Evolutionary conservation across 2,797 vertebrate species (phyloP).

Genomic region (Merluccius polli): DNA sequence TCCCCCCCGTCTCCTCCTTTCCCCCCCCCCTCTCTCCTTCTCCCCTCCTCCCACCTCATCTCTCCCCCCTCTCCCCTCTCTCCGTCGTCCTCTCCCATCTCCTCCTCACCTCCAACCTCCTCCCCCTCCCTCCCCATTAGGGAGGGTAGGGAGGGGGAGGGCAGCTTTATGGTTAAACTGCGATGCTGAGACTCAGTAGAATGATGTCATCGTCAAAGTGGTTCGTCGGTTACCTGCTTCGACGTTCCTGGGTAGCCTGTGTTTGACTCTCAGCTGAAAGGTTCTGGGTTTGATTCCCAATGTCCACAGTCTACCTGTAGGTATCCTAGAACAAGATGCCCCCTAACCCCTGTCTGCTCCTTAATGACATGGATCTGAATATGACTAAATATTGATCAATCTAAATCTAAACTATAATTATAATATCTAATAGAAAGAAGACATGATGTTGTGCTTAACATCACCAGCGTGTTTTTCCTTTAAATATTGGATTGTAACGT

Average conservation of each 20-base stretch:
- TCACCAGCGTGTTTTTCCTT: too few relatives aligned
- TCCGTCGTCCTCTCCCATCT: too few relatives aligned
- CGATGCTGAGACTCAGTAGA: not conserved
- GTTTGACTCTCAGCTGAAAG: not conserved
- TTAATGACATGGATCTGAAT: not conserved
- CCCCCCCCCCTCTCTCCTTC: not conserved
- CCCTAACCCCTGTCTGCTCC: not conserved
- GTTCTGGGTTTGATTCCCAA: not conserved
- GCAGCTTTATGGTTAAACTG: not conserved
- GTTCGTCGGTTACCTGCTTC: not conserved
- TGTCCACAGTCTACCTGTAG: not conserved
- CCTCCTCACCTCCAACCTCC: too few relatives aligned
- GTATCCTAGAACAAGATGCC: not conserved
- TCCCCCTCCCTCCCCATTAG: not conserved
- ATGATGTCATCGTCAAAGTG: not conserved
- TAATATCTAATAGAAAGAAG: not conserved
- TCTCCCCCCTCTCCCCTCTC: too few relatives aligned
- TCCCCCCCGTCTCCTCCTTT: not conserved
- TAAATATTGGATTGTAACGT: too few relatives aligned
- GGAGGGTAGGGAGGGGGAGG: not conserved
- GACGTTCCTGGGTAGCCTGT: not conserved
- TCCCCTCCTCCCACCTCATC: too few relatives aligned
- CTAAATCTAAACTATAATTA: not conserved
- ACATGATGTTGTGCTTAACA: too few relatives aligned
- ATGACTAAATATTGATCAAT: not conserved